These are phyloP conservation scores for Dusona sp. DNA, from an alignment of 2,888 invertebrate species.

Conservation along the genomic window DNA sequence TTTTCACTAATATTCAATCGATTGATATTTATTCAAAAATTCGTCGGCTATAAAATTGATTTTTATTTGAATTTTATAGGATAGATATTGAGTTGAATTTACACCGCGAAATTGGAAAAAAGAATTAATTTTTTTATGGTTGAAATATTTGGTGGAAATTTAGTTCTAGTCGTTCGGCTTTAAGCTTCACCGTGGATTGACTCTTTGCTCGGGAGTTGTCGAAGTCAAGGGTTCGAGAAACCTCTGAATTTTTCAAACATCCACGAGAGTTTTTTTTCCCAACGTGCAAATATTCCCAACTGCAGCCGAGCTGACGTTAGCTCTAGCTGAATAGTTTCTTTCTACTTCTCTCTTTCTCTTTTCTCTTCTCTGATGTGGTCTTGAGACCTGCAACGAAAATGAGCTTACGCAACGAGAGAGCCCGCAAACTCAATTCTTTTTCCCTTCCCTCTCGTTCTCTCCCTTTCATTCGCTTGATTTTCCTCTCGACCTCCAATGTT, in stretches of 20 bases:
- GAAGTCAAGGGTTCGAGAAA: conserved; percentile 64
- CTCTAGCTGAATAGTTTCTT: conserved; percentile 61
- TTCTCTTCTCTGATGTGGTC: conserved; percentile 26
- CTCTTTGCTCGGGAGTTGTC: conserved; percentile 45
- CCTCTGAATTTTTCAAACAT: conserved; percentile 76
- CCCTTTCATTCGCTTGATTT: conserved; percentile 19
- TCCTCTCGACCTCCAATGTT: conserved; percentile 26
- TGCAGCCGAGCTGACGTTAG: conserved; percentile 52
- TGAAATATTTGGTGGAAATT: conserved; percentile 39
- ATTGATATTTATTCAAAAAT: background rate
- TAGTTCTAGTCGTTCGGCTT: conserved; percentile 61
- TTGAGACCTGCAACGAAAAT: conserved; percentile 49
- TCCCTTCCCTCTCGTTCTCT: conserved; percentile 25
- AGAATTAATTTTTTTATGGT: background rate
- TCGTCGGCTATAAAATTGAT: background rate
- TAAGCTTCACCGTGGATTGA: conserved; percentile 55
- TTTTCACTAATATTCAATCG: background rate
- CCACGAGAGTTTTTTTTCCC: conserved; percentile 69
- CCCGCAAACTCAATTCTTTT: conserved; percentile 47
- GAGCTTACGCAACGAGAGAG: conserved; percentile 48
- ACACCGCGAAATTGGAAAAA: background rate
- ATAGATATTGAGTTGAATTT: no score
- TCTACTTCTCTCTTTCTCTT: conserved; percentile 29
- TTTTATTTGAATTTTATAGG: background rate
- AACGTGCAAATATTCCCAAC: conserved; percentile 75